These are phyloP conservation scores for Charaxes varanes DNA, from an alignment of 1,140 invertebrate species.

Conservation along the genomic window DNA sequence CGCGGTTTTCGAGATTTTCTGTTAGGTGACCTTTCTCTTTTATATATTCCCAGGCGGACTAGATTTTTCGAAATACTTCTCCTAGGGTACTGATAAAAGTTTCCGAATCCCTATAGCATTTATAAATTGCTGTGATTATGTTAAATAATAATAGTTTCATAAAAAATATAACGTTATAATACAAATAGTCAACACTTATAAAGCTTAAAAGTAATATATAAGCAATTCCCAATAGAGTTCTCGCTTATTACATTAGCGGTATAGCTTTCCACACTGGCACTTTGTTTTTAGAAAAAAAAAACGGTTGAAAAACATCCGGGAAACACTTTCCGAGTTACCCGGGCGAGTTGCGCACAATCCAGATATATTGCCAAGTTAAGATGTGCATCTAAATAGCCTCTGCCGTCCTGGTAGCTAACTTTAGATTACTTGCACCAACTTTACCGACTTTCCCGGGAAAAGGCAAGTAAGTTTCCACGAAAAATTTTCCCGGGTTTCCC, in stretches of 20 bases:
- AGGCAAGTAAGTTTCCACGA: slow-evolving; percentile 50
- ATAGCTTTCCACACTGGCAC: slow-evolving; percentile 37
- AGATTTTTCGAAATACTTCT: too few relatives aligned
- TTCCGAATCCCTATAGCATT: too few relatives aligned
- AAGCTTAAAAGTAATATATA: slow-evolving; percentile 1
- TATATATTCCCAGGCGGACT: too few relatives aligned
- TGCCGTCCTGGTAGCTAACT: slow-evolving; percentile 63
- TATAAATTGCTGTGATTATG: too few relatives aligned
- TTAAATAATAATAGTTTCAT: too few relatives aligned
- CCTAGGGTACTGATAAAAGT: too few relatives aligned
- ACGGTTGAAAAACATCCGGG: slow-evolving; percentile 28
- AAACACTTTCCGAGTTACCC: slow-evolving; percentile 42
- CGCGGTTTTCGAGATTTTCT: too few relatives aligned
- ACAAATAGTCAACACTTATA: too few relatives aligned
- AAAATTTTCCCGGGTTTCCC: slow-evolving; percentile 52
- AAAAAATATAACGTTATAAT: too few relatives aligned
- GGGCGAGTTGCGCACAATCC: slow-evolving; percentile 46
- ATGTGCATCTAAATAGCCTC: slow-evolving; percentile 71
- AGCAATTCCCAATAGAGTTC: slow-evolving; percentile 13
- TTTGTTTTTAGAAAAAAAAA: slow-evolving; percentile 39
- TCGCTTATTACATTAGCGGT: slow-evolving; percentile 39
- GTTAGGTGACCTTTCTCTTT: too few relatives aligned
- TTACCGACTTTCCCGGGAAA: slow-evolving; percentile 44
- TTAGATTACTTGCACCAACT: slow-evolving; percentile 69
- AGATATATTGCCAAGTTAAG: slow-evolving; percentile 69